Percentiles rank a stretch among this genome's conserved stretches.
Conservation (phyloP, 2,113 vertebrate species). For the Nycticryphes semicollaris region DNA sequence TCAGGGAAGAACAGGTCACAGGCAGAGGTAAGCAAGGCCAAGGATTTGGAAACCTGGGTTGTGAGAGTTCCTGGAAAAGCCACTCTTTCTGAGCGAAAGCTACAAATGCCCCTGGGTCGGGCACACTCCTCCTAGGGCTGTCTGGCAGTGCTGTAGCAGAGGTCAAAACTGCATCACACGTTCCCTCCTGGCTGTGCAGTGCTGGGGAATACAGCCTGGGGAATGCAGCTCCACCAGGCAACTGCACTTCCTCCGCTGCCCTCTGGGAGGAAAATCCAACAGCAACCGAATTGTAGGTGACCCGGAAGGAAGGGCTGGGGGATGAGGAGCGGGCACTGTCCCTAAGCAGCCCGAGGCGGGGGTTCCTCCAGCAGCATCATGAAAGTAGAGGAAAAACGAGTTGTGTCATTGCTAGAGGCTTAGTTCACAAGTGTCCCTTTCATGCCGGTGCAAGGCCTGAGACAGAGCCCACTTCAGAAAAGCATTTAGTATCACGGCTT, state of each 20-base stretch:
- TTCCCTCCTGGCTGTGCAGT: background rate
- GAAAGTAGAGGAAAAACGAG: background rate
- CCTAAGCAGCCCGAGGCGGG: background rate
- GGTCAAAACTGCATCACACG: background rate
- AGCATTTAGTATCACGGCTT: background rate
- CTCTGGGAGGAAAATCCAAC: conserved; percentile 54
- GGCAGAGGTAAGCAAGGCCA: background rate
- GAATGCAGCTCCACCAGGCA: conserved; percentile 38
- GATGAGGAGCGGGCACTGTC: background rate
- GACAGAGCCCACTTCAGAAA: background rate
- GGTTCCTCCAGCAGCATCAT: background rate
- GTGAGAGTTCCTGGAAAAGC: background rate
- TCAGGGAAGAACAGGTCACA: background rate
- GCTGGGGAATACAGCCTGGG: background rate
- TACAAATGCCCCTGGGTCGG: background rate
- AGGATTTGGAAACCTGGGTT: background rate
- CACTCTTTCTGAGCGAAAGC: background rate
- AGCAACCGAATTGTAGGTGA: background rate
- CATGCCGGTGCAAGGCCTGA: background rate
- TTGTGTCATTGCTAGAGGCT: background rate
- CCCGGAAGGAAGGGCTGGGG: background rate
- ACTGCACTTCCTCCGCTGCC: conserved; percentile 22
- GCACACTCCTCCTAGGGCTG: background rate
- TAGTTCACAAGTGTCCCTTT: background rate
- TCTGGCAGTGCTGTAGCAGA: background rate